Conservation (phyloP, 2,888 invertebrate genomes). For the Carterocephalus palaemon region DNA sequence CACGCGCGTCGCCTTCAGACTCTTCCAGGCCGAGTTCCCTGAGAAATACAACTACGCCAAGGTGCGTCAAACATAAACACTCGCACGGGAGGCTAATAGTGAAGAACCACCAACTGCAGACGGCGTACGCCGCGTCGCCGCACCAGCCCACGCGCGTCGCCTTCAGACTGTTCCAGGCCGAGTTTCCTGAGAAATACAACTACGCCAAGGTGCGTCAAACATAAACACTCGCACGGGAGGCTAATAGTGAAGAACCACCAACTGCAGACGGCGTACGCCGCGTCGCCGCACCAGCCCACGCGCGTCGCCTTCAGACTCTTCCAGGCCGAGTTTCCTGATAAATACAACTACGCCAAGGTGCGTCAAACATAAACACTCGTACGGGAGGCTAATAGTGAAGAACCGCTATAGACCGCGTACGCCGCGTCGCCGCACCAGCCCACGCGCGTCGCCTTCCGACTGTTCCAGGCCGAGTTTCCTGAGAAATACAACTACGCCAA, state of each 20-base stretch:
- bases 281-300: constrained; percentile 81
- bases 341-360: constrained; percentile 86
- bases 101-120: too few relatives aligned
- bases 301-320: constrained; percentile 85
- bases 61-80: too few relatives aligned
- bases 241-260: too few relatives aligned
- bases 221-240: too few relatives aligned
- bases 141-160: constrained; percentile 83
- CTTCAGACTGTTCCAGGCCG: constrained; percentile 85
- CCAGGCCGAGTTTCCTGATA: constrained; percentile 84
- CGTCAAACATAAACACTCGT: too few relatives aligned
- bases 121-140: constrained; percentile 83
- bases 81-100: too few relatives aligned
- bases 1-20: constrained; percentile 83
- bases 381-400: too few relatives aligned
- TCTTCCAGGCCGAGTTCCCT: constrained; percentile 85
- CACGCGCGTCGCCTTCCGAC: constrained; percentile 83
- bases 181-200: constrained; percentile 85
- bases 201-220: constrained; percentile 84
- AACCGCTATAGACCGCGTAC: too few relatives aligned
- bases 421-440: constrained; percentile 82
- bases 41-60: constrained; percentile 86
- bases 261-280: constrained; percentile 79
- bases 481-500: constrained; percentile 86
- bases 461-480: constrained; percentile 85